Evolutionary conservation across 2,113 vertebrate species (phyloP).

Genomic region (Machaerirhynchus nigripectus): DNA sequence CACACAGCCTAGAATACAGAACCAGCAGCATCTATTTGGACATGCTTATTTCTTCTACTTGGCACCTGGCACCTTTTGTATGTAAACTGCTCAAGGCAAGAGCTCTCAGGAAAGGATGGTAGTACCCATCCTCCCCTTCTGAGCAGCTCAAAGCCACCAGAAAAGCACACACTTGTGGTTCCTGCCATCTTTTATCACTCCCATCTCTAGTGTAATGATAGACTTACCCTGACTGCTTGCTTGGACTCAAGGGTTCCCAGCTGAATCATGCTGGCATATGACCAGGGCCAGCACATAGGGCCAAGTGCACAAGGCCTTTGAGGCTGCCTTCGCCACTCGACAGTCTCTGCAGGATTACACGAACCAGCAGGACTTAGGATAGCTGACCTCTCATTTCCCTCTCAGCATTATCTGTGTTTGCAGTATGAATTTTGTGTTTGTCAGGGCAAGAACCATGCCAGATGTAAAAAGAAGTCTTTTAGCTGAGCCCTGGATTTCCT

Average conservation of each 20-base stretch:
- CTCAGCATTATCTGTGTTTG: slow-evolving; percentile 12
- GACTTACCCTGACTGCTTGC: not conserved
- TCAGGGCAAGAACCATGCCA: slow-evolving; percentile 45
- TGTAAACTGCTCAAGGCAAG: not conserved
- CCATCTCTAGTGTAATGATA: not conserved
- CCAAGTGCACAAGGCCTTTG: not conserved
- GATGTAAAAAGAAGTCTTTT: slow-evolving; percentile 56
- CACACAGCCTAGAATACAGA: not conserved
- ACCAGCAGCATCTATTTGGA: not conserved
- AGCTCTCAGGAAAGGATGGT: not conserved
- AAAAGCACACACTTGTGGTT: not conserved
- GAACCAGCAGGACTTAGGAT: not conserved
- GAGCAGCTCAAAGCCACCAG: not conserved
- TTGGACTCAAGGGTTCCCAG: not conserved
- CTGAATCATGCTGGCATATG: not conserved
- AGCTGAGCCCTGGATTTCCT: slow-evolving; percentile 68
- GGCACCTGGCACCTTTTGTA: not conserved
- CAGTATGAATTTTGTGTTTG: slow-evolving; percentile 53
- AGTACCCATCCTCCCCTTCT: not conserved
- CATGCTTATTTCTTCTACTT: not conserved
- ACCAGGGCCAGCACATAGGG: not conserved
- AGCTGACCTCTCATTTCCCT: slow-evolving; percentile 60
- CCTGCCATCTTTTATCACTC: not conserved
- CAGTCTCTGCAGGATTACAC: slow-evolving; percentile 5
- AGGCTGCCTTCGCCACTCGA: slow-evolving; percentile 11